Evolutionary conservation across 2,113 vertebrate genomes (phyloP), one percentile per base, ranked within the genome.

Genomic region (Cercopithecus mona): DNA sequence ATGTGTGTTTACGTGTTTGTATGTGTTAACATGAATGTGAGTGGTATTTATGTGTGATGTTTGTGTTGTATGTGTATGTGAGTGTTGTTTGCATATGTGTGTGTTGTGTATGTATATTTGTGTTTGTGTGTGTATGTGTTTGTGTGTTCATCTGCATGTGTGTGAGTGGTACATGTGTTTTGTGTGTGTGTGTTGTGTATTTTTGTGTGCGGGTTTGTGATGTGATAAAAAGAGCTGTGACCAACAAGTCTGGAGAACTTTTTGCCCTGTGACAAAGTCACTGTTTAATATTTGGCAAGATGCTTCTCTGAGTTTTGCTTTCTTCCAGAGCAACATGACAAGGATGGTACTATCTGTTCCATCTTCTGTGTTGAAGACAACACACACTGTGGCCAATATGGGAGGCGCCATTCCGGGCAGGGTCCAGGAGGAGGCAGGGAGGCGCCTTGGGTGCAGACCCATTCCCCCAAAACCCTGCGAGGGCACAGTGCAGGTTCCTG

Each of bases 301-400:
- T 0, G 0, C 7, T n/a, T 18, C 18, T 12, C 3, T 40, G 32
- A 57, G 38, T 64, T 40, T 76, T 66, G 1, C n/a, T 70, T 78
- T 82, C 45, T 45, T 81, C 68, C 72, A 18, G 88, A 59, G 40
- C 27, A 95, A 17, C 55, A n/a, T 9, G 18, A 35, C 66, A 13
- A 23, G 17, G 8, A 18, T 8, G 8, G 13, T 13, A 1, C 0
- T 3, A 5, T 8, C 52, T 50, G 40, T 43, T 86, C 27, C 38
- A 2, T 48, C 23, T 78, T 83, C 75, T 61, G 30, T 25, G 30
- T 1, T 30, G 14, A 45, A 86, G 72, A 35, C 13, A 66, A 20
- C 9, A 3, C 8, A 1, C 14, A 35, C 1, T 10, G 13, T 66
- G 48, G 20, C 23, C 1, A 6, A 4, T 23, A 1, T 2, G 11